Base-by-base conservation (phyloP, 2,113 vertebrate genomes). In the Garra rufa region DNA sequence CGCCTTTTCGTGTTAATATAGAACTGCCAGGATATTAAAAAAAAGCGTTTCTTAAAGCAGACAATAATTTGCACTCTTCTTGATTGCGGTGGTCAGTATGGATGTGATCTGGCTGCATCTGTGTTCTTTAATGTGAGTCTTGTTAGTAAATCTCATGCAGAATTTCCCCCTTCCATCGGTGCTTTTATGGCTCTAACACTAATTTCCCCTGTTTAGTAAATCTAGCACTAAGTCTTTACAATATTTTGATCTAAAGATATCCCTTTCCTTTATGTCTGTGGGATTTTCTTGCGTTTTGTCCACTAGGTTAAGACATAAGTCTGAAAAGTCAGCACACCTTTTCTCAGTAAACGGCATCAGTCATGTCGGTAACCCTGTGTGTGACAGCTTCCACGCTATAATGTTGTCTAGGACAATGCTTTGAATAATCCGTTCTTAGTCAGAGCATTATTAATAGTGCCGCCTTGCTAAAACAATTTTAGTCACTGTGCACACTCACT, bases 401-500 rank as follows among this genome's bases (percentile, higher is more conserved):
- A 46, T 44, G n/a, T 44, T 15, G 41, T 73, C n/a, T 73, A 41
- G n/a, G 14, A 73, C 38, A 15, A 71, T 43, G 13, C 44, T 73
- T 44, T 73, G 11, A 26, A 14, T 24, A 73, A 71, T 44, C 21
- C 38, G 14, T 14, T 21, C 70, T 73, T 73, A 73, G 70, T 73
- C 41, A 73, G 70, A 44, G 41, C 21, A 24, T 24, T 75, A 4
- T 50, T 52, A 50, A 30, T 75, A 28, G 24, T 75, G 73, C 73
- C 3, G 6, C 70, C 70, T 73, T 73, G 73, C 15, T 46, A 50
- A 28, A 28, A 50, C 6, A 17, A 17, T 75, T 75, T 73, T 73
- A 73, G 26, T 75, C 46, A 75, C 17, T 50, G 15, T 75, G 26
- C 21, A 75, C 26, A 75, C 73, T 50, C n/a, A 75, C 24, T 75